Conservation (phyloP, 2,113 vertebrate genomes). For the Triplophysa rosa region DNA sequence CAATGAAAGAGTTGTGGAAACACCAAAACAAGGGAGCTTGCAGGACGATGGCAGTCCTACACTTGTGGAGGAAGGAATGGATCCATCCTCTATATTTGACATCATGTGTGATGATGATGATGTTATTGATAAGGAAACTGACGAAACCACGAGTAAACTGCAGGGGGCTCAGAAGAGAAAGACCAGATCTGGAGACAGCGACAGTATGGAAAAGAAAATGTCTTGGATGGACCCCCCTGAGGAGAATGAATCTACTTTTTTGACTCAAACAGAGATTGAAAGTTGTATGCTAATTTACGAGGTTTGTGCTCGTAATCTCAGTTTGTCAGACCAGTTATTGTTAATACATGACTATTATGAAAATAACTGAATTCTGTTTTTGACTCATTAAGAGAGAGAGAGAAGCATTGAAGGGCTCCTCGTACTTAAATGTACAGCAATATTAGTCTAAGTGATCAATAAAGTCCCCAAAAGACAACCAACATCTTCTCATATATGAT, state of each 20-base stretch:
- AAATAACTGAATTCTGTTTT: no score
- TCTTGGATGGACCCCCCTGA: constrained; percentile 95
- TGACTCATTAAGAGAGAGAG: no score
- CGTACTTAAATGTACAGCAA: no score
- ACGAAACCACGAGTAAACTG: constrained; percentile 54
- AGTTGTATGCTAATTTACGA: constrained; percentile 96
- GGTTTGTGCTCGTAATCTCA: constrained; percentile 63
- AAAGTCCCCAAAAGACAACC: no score
- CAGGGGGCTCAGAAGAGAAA: constrained; percentile 57
- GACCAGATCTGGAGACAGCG: constrained; percentile 69
- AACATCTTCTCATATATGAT: no score
- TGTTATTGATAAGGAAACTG: constrained; percentile 56
- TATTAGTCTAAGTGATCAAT: no score
- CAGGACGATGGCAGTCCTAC: constrained; percentile 93
- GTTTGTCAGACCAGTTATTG: neutral
- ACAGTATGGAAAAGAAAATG: constrained; percentile 71
- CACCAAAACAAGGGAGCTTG: constrained; percentile 72
- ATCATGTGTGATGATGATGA: constrained; percentile 83
- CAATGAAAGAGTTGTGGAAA: constrained; percentile 58
- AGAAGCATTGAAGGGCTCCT: no score
- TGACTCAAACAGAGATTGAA: constrained; percentile 93
- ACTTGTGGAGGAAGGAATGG: constrained; percentile 93
- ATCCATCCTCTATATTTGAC: constrained; percentile 83
- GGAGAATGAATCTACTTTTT: constrained; percentile 75
- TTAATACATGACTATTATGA: neutral